Evolutionary conservation across 2,797 vertebrate species (phyloP), one percentile per base, ranked within the genome.

Genomic region (Lepidocolaptes lacrymiger): DNA sequence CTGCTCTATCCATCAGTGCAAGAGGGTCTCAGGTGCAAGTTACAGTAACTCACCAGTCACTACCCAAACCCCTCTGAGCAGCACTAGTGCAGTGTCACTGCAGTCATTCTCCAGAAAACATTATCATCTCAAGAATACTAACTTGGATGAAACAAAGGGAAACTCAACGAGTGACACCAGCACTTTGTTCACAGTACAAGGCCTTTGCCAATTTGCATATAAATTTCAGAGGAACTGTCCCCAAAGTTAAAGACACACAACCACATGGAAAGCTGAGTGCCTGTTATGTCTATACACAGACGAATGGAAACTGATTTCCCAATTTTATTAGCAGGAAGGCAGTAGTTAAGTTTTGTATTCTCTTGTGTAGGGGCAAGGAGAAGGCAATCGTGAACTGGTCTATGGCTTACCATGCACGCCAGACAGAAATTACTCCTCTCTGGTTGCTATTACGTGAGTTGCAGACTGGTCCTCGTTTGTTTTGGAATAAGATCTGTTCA

Each of bases 121-220:
- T 20, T 36, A 84, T 76, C 24, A 79, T 52, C 84, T 59, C 80
- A 82, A 52, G 63, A 86, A 66, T 24, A 69, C 36, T 43, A 69
- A 89, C 44, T 71, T 59, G 73, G 48, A 41, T 49, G 68, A 79
- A 92, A 87, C 17, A 89, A 85, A 85, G 19, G 24, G 14, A 82
- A 76, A 43, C 13, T 30, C n/a, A 44, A 80, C 56, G 82, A 80
- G 18, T 3, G 6, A 89, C 32, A 52, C 18, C 39, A 77, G 51
- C 16, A 63, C 32, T 46, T 52, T 32, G 43, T 14, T 58, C 3
- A 0, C 12, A 59, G 32, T 30, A 71, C n/a, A 34, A 64, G 41
- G 72, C 17, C 6, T 78, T 75, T 56, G 48, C 14, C 1, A 0
- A 86, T 56, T 34, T 80, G 52, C 22, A n/a, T 18, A 34, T 7